Evolutionary conservation across 2,797 vertebrate genomes (phyloP).

Genomic region (Phataginus tricuspis): DNA sequence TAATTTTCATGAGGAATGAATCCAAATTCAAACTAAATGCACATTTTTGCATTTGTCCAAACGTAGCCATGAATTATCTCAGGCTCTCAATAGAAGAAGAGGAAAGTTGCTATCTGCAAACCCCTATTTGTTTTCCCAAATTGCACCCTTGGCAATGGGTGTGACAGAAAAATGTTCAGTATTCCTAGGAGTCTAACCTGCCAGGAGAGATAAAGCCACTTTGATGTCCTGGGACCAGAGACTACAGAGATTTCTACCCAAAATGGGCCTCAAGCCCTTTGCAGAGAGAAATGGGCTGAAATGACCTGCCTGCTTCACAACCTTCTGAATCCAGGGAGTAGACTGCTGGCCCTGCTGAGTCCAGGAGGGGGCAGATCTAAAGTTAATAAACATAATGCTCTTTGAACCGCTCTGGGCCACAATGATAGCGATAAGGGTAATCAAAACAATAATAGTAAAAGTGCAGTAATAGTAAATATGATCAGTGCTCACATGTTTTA

Average conservation of each 20-base stretch:
- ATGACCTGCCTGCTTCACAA: not conserved
- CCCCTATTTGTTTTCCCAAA: slow-evolving; percentile 76
- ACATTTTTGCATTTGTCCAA: slow-evolving; percentile 80
- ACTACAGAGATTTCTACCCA: slow-evolving; percentile 6
- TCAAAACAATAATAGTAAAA: not conserved
- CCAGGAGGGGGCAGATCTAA: not conserved
- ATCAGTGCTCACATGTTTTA: not conserved
- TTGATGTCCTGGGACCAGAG: slow-evolving; percentile 73
- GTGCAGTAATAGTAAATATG: not conserved
- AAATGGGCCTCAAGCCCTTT: slow-evolving; percentile 49
- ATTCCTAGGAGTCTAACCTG: slow-evolving; percentile 45
- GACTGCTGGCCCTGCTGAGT: not conserved
- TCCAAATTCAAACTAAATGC: slow-evolving; percentile 76
- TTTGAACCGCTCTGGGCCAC: not conserved
- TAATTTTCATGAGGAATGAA: slow-evolving; percentile 77
- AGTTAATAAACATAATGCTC: not conserved
- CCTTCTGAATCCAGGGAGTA: not conserved
- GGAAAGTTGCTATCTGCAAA: slow-evolving; percentile 77
- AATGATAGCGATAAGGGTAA: not conserved
- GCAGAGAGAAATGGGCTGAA: not conserved
- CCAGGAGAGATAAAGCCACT: slow-evolving; percentile 71
- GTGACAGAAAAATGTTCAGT: slow-evolving; percentile 63
- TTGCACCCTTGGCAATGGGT: slow-evolving; percentile 69
- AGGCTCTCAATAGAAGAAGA: slow-evolving; percentile 81
- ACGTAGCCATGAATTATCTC: slow-evolving; percentile 83